Base-by-base conservation (phyloP, 2,113 vertebrate species). In the Crotophaga sulcirostris region DNA sequence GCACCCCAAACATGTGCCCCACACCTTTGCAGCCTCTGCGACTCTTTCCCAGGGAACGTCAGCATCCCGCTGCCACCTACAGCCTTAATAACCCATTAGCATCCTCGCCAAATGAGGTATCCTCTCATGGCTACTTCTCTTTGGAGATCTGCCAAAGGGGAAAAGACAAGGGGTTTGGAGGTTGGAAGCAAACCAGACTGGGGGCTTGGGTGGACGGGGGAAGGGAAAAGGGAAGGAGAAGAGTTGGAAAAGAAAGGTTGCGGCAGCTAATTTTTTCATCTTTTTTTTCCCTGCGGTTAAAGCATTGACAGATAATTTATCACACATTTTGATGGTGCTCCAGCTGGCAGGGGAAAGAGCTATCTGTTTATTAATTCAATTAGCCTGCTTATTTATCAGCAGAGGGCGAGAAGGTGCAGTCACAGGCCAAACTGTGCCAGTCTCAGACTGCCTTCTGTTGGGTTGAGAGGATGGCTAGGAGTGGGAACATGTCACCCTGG, bases 321-420 rank as follows among this genome's bases (percentile, higher is more conserved):
- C 97, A 98, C 97, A 96, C 92, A 75, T 97, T 98, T 97, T 97
- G 98, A 98, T 97, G 97, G 96, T 92, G 92, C 16, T 98, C 98
- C 98, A 99, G 98, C 98, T 98, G 98, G 98, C 97, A 95, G 83
- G 36, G 83, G 84, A 95, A 76, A 95, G 94, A 96, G 91, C 97
- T 98, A 98, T 98, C 98, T 98, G 97, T 98, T 98, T 98, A 98
- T 98, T 99, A 99, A 99, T 98, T 98, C 97, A 98, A 98, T 99
- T 98, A 99, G 96, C 92, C 97, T 79, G 95, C 97, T 97, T 98
- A 97, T 97, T 98, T 98, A 98, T 98, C 97, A 97, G 96, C 55
- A 13, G 94, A 98, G 73, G 97, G 97, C 42, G 87, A 96, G 83
- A 79, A 96, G 96, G 97, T 98, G 97, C 93, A 88, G 88, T 83